Evolutionary conservation across 2,888 invertebrate genomes (phyloP), one percentile per base, ranked within the genome.

Genomic region (Sinohyriopsis cumingii): DNA sequence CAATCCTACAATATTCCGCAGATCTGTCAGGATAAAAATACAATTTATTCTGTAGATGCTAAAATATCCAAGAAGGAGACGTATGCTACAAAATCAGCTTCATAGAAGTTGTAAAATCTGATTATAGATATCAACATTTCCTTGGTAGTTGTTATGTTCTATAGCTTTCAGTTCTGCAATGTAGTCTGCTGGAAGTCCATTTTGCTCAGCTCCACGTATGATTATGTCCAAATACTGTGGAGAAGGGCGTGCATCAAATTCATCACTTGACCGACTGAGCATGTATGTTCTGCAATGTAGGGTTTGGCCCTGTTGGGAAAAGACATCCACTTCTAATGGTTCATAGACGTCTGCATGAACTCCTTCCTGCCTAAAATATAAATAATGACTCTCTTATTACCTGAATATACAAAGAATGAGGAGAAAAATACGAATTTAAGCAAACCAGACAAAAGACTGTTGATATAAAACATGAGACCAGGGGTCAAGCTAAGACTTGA

Each of bases 171-270:
- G 90, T 80, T 91, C 91, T 20, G 92, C 85, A 20, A 95, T 92
- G 86, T 98, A 98, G 59, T 93, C 92, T 9, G 90, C 86, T 0
- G 97, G 96, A 56, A 98, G 89, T 2, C 92, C 90, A 79, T 94
- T 93, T 88, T 96, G 95, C 69, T 90, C 89, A 0, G 96, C 96
- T 6, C 96, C 96, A 68, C 91, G 90, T 55, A 95, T 85, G 70
- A 96, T 94, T 0, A 93, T 93, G 75, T 92, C 91, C 84, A 93
- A 92, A 86, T 97, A 96, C 9, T 94, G 92, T 75, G 93, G 93
- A 0, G 97, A 97, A 0, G 98, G 86, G 18, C 78, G 96, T 33
- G 67, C 63, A 33, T 80, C 76, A 15, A 24, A 69, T 2, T 33
- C 54, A n/a, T 45, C 25, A 45, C 45, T 45, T 45, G 45, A 45